A percentile compares a stretch with the other conserved stretches of the same genome.
phyloP scores from a whole-genome alignment of 2,113 vertebrate species.

The Prochilodus magdalenae region DNA sequence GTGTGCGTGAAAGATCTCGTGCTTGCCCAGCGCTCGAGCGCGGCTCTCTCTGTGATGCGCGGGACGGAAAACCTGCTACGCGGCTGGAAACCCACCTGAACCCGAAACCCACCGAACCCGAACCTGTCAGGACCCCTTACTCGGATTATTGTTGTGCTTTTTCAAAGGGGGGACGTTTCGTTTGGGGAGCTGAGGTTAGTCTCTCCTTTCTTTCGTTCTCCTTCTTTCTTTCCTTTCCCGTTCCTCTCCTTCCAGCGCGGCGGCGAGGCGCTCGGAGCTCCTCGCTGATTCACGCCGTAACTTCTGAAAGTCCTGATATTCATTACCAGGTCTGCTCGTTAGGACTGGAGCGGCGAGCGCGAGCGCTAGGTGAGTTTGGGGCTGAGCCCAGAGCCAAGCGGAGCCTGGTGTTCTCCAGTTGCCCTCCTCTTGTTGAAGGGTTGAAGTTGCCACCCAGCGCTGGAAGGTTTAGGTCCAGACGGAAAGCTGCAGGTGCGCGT shows the following conservation, averaged over 20 bases:
- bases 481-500: neutral
- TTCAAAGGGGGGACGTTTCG: conserved; percentile 59
- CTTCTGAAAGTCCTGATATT: neutral
- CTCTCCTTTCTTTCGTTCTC: neutral
- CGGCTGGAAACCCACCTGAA: conserved; percentile 41
- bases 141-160: conserved; percentile 67
- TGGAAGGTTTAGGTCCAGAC: neutral
- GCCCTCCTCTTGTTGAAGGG: neutral
- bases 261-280: conserved; percentile 7
- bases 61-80: conserved; percentile 58
- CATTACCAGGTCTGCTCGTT: neutral
- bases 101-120: conserved; percentile 41
- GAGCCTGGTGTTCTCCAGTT: neutral
- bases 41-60: conserved; percentile 60
- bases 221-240: neutral
- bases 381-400: too few relatives aligned
- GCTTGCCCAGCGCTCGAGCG: conserved; percentile 60
- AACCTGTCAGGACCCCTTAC: conserved; percentile 61
- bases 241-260: neutral
- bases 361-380: neutral
- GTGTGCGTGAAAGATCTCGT: conserved; percentile 64
- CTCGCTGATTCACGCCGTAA: neutral
- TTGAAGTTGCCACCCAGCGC: neutral
- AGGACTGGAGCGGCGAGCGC: neutral
- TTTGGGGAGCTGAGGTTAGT: conserved; percentile 73